Percentiles rank a stretch among this genome's conserved stretches.
phyloP scores from a whole-genome alignment of 2,113 vertebrate species.

The Apaloderma vittatum region DNA sequence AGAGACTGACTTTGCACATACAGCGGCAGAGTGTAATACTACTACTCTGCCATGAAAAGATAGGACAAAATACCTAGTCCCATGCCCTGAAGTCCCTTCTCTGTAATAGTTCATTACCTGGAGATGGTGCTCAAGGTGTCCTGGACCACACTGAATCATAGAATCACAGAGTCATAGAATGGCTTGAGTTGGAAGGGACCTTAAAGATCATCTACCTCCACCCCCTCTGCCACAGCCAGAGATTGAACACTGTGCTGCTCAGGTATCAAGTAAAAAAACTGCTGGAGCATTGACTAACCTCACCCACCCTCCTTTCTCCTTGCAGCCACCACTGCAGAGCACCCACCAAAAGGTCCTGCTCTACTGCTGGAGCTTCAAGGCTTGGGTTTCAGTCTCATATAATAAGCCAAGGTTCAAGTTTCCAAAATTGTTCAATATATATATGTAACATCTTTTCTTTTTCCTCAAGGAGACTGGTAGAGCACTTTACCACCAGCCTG shows the following conservation, averaged over 20 bases:
- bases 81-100: background rate
- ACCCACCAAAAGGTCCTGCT: background rate
- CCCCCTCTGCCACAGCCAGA: no score
- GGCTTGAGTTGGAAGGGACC: no score
- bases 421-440: background rate
- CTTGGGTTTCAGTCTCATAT: background rate
- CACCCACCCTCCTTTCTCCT: background rate
- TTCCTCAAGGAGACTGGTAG: background rate
- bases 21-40: background rate
- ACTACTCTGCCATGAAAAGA: background rate
- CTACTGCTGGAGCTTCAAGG: background rate
- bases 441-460: background rate
- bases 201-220: no score
- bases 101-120: background rate
- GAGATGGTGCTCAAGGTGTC: background rate
- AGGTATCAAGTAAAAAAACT: background rate
- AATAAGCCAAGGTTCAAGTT: background rate
- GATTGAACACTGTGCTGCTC: background rate
- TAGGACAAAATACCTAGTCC: background rate
- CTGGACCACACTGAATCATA: background rate
- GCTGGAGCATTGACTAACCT: background rate
- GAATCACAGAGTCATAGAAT: no score
- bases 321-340: background rate
- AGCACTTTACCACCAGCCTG: background rate
- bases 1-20: background rate